Evolutionary conservation across 2,113 vertebrate species (phyloP), one percentile per base, ranked within the genome.

Genomic region (Eurystomus gularis): DNA sequence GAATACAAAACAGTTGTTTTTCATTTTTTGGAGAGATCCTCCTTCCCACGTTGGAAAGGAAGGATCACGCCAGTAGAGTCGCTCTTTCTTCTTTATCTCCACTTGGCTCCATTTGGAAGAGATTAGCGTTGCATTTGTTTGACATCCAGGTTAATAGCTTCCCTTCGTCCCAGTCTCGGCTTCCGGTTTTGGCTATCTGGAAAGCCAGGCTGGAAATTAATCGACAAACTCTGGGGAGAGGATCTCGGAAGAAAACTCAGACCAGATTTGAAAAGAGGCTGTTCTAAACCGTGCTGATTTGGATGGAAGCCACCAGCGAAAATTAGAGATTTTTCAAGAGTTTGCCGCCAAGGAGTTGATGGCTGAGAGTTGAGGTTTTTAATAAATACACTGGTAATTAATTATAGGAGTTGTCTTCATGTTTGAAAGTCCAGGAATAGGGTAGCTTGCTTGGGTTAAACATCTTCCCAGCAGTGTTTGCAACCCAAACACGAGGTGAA

Each of bases 141-240:
- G 94, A 95, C 90, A 90, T 75, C 15, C 93, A 93, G 94, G 92
- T 96, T 95, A 95, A 94, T 48, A 55, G 92, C 80, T 96, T 93
- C 91, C 92, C 88, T 92, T 84, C 77, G 54, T 82, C 88, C 95
- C 95, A 79, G 88, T 1, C 39, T 80, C 88, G 11, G 94, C 94
- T 95, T 95, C 94, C 94, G 73, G 80, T 51, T 77, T 42, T 78
- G 95, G 82, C 91, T 42, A 62, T 81, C 88, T 68, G 88, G 72
- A 93, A 82, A 93, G 92, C 68, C 60, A 31, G 88, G 83, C 68
- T 94, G 91, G 88, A 81, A 88, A 92, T 73, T 40, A 86, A 96
- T 85, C 42, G 20, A 17, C 91, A 58, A 93, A 88, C 88, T 93
- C 92, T 37, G 72, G 92, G 86, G 90, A 94, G 69, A 92, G 39